Conservation (phyloP, 2,113 vertebrate species). For the Cebus imitator region DNA sequence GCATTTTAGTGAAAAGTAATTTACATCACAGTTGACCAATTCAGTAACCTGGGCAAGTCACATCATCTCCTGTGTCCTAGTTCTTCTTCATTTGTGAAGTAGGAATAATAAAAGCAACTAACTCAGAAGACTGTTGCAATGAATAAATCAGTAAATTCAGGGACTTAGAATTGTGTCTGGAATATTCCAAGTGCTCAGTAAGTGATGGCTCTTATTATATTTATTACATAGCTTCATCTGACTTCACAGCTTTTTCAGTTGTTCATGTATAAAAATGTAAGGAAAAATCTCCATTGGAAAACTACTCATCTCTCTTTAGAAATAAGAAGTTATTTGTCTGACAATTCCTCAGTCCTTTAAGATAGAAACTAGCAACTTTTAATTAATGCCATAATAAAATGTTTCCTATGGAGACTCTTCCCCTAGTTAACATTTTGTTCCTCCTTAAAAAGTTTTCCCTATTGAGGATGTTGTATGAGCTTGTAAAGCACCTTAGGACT, state of each 20-base stretch:
- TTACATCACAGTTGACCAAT: not conserved
- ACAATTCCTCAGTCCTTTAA: not conserved
- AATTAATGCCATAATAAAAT: not conserved
- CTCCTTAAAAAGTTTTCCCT: not conserved
- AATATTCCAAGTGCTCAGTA: not conserved
- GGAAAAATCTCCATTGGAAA: not conserved
- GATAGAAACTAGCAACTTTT: not conserved
- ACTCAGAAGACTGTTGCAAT: not conserved
- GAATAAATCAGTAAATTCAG: not conserved
- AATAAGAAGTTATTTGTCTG: constrained; percentile 17
- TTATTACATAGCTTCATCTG: not conserved
- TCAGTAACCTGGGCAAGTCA: not conserved
- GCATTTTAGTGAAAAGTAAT: not conserved
- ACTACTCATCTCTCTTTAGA: not conserved
- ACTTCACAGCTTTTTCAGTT: not conserved
- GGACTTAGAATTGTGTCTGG: not conserved
- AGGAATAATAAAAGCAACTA: not conserved
- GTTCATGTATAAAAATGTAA: not conserved
- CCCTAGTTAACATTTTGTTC: not conserved
- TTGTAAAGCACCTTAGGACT: not conserved
- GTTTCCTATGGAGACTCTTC: not conserved
- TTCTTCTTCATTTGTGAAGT: not conserved
- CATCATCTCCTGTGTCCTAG: not conserved
- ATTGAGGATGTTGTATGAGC: not conserved
- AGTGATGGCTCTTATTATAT: not conserved